Evolutionary conservation across 1,140 invertebrate species (phyloP), one percentile per base, ranked within the genome.

Genomic region (Ceratitis capitata): DNA sequence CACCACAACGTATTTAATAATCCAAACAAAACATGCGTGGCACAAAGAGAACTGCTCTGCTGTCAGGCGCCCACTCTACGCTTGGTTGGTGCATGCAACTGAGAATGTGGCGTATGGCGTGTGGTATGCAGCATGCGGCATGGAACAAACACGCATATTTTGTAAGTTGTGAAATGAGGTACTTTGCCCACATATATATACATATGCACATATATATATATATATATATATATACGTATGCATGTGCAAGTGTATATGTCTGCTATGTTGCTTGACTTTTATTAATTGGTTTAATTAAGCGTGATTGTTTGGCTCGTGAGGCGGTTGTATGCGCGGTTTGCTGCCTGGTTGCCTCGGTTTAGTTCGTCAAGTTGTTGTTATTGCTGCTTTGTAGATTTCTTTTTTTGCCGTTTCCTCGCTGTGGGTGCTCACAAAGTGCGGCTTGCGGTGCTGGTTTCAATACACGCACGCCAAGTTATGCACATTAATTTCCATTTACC

Each of bases 231-330:
- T 78, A 14, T 47, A 39, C 45, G 6, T 69, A 19, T 64, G 32
- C 4, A 35, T 39, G 19, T 78, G 39, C 23, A 1, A 16, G 16
- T 69, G 16, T 42, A 16, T 78, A 9, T 78, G n/a, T 42, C 7
- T 78, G 39, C 9, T 26, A 7, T 23, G 7, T 78, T 78, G 82
- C 49, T 23, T 53, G 82, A 83, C 82, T 83, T 83, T 51, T 83
- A 83, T 83, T 51, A 83, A 83, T 83, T 83, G 82, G 45, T 83
- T 83, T 83, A 83, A 83, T 83, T 83, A 83, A 83, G 82, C 82
- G 82, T 83, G 47, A 83, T 83, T 83, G 82, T 83, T 83, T 35
- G 26, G 82, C 35, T 83, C 45, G 82, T 83, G 47, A 83, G 42
- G 39, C 69, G 42, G 39, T 78, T 26, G 69, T 45, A n/a, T 23